These are phyloP conservation scores for Conus ventricosus DNA, from an alignment of 1,140 invertebrate species.

Conservation along the genomic window DNA sequence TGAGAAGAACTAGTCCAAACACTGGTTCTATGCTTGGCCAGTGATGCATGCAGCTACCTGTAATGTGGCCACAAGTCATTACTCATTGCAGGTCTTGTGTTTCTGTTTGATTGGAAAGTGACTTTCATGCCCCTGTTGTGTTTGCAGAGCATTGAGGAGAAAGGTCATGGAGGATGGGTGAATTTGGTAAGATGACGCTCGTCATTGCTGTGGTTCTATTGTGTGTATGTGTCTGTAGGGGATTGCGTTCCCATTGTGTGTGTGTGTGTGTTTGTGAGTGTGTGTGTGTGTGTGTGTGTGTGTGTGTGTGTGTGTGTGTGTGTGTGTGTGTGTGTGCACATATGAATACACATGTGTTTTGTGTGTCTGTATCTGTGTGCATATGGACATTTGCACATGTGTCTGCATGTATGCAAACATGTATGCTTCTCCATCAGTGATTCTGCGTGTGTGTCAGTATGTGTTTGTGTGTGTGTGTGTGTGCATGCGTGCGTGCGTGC, in stretches of 20 bases:
- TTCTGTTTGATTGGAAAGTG: too few relatives aligned
- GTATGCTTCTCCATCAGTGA: too few relatives aligned
- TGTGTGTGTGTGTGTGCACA: neutral
- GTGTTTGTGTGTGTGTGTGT: too few relatives aligned
- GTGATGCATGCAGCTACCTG: too few relatives aligned
- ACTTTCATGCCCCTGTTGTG: neutral
- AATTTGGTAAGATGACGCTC: slow-evolving; percentile 50
- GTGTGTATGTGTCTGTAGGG: neutral
- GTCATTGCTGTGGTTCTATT: neutral
- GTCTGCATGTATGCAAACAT: too few relatives aligned
- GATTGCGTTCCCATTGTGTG: neutral
- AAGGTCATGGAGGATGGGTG: slow-evolving; percentile 58
- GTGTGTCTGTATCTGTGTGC: too few relatives aligned
- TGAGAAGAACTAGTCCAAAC: too few relatives aligned
- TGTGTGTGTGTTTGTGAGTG: slow-evolving; percentile 1
- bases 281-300: neutral
- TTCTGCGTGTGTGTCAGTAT: too few relatives aligned
- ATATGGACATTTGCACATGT: neutral
- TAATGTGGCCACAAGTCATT: too few relatives aligned
- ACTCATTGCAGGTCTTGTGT: too few relatives aligned
- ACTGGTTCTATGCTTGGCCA: too few relatives aligned
- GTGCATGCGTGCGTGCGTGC: too few relatives aligned
- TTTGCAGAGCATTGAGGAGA: slow-evolving; percentile 42
- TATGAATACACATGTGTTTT: neutral
- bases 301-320: neutral